Conservation (phyloP, 2,888 invertebrate genomes). For the Loripinus fragilis region DNA sequence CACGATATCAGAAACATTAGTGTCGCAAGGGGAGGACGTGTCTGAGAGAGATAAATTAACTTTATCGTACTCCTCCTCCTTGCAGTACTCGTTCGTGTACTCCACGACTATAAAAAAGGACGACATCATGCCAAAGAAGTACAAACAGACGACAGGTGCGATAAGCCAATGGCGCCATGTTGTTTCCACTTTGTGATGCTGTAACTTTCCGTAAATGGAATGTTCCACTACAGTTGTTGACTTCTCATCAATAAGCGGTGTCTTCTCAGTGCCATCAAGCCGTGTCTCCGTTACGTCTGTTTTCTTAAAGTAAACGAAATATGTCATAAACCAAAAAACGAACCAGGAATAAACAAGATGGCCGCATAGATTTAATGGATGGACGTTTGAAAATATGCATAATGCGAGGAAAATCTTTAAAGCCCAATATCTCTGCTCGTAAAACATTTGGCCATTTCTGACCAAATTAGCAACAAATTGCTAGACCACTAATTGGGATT, state of each 20-base stretch:
- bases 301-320: too few relatives aligned
- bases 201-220: background rate
- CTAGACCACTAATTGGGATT: too few relatives aligned
- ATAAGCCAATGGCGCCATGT: slow-evolving; percentile 15
- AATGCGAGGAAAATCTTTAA: too few relatives aligned
- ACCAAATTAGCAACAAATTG: too few relatives aligned
- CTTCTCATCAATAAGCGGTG: background rate
- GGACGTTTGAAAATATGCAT: too few relatives aligned
- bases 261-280: background rate
- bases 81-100: background rate
- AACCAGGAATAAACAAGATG: too few relatives aligned
- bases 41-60: background rate
- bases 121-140: slow-evolving; percentile 2
- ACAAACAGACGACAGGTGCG: background rate
- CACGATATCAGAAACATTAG: slow-evolving; percentile 8
- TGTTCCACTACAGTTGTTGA: background rate
- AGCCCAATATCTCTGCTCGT: too few relatives aligned
- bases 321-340: too few relatives aligned
- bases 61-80: background rate
- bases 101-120: background rate
- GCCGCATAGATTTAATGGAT: too few relatives aligned
- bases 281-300: background rate
- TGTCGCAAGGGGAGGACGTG: background rate
- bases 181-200: too few relatives aligned
- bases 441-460: too few relatives aligned